Base-by-base conservation (phyloP, 2,797 vertebrate species). In the Natrix natrix region DNA sequence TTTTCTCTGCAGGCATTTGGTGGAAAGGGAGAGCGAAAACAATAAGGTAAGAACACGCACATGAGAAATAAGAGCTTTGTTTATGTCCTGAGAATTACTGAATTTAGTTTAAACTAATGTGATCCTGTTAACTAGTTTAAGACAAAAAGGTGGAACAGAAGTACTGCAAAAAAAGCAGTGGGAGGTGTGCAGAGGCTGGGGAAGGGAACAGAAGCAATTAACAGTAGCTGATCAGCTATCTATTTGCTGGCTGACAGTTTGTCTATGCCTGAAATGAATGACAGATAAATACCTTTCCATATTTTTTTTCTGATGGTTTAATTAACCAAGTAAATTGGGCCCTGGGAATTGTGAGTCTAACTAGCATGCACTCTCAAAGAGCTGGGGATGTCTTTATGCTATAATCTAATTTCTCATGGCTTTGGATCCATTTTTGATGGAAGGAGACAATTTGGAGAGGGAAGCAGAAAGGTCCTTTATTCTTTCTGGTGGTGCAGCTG, bases 231-330 rank as follows among this genome's bases (percentile, higher is more conserved):
- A 94, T 87, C 89, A 95, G 94, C 93, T 94, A 94, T 89, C 91
- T 55, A 57, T 69, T 32, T 91, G 52, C 91, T 60, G 93, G 92
- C 93, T 94, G 92, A 92, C 93, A 95, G 90, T 92, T 97, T 24
- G 1, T 95, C 95, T 93, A 93, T 17, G 10, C 61, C 32, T 93
- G 92, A 86, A 93, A 92, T 95, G 95, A 96, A 91, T 94, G 95
- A 94, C 94, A 93, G 12, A 60, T 92, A 91, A 93, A 93, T 93
- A 87, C 14, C 92, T 94, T 89, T 92, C 95, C 92, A 91, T 95
- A 52, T 52, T 52, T 94, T 74, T 74, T 74, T 61, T 89, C 32
- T 92, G 94, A 92, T 94, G 96, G 93, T 93, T 95, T 91, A 95
- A 95, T 94, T 94, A 91, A 63, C 94, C 89, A 91, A 94, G 95